Percentiles rank a stretch among this genome's conserved stretches.
Conservation (phyloP, 1,140 invertebrate genomes). For the Drosophila bocqueti region DNA sequence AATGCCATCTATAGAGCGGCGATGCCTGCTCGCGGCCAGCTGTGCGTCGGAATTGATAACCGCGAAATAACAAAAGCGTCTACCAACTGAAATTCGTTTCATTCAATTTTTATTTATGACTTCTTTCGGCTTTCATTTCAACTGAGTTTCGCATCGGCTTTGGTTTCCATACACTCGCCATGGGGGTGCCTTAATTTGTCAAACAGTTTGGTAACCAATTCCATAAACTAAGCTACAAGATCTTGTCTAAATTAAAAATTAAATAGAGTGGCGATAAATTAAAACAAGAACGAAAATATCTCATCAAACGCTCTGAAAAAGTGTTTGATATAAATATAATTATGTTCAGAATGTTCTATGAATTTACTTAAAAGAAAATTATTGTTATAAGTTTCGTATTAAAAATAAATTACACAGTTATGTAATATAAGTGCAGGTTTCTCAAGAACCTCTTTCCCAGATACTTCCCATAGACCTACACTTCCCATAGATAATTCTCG, state of each 20-base stretch:
- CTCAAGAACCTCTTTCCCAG: not conserved
- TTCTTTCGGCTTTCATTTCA: slow-evolving; percentile 54
- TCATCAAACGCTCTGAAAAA: not conserved
- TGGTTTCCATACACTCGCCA: slow-evolving; percentile 19
- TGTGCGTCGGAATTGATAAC: slow-evolving; percentile 77
- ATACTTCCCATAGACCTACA: not conserved
- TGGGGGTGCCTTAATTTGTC: slow-evolving; percentile 6
- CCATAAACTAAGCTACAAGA: not conserved
- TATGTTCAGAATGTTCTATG: not conserved
- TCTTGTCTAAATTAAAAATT: not conserved
- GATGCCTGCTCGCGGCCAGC: slow-evolving; percentile 58
- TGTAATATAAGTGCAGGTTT: no score
- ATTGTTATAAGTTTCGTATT: not conserved
- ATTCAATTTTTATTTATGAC: slow-evolving; percentile 69
- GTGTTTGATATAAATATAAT: not conserved
- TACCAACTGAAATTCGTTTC: slow-evolving; percentile 64
- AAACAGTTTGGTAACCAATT: not conserved
- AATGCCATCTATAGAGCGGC: slow-evolving; percentile 55
- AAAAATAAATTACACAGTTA: no score
- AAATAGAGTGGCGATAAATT: not conserved
- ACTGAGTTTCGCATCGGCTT: slow-evolving; percentile 35
- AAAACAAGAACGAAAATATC: not conserved
- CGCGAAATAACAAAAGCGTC: slow-evolving; percentile 80
- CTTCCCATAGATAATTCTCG: not conserved
- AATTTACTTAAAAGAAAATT: not conserved